Conservation (phyloP, 2,113 vertebrate species). For the Australoheros scitulus region DNA sequence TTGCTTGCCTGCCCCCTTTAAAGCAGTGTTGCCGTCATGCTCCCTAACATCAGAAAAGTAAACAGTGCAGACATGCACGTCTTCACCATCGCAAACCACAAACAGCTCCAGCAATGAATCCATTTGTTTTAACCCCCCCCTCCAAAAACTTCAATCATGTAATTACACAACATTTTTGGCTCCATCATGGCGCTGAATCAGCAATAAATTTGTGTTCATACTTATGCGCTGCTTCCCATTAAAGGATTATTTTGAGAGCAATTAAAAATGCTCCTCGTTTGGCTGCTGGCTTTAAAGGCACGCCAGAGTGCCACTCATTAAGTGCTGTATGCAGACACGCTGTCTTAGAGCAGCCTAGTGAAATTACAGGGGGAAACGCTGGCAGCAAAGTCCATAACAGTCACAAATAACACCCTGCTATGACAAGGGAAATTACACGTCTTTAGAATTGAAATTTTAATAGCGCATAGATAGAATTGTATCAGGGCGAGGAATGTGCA, state of each 20-base stretch:
- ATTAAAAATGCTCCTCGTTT: conserved; percentile 50
- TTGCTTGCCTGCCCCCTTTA: background rate
- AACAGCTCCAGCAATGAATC: conserved; percentile 31
- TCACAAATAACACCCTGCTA: conserved; percentile 77
- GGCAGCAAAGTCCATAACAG: conserved; percentile 73
- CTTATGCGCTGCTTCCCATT: conserved; percentile 22
- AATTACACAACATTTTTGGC: conserved; percentile 34
- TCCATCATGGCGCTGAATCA: conserved; percentile 31
- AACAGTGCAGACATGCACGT: conserved; percentile 16
- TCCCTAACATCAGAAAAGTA: background rate
- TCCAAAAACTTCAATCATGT: conserved; percentile 26
- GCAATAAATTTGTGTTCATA: conserved; percentile 29
- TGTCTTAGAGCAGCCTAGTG: conserved; percentile 72
- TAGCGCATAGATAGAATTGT: conserved; percentile 45
- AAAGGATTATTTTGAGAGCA: conserved; percentile 55
- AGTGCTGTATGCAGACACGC: conserved; percentile 65
- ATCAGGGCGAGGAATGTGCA: conserved; percentile 48
- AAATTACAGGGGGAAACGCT: conserved; percentile 77
- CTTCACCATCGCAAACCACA: conserved; percentile 32
- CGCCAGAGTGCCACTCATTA: conserved; percentile 69
- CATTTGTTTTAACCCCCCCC: conserved; percentile 38
- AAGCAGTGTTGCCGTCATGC: background rate
- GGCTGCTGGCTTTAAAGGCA: conserved; percentile 63
- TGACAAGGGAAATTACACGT: conserved; percentile 74
- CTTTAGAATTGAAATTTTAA: conserved; percentile 66